Conservation (phyloP, 1,140 invertebrate species). For the Mesaphorura yosii region DNA sequence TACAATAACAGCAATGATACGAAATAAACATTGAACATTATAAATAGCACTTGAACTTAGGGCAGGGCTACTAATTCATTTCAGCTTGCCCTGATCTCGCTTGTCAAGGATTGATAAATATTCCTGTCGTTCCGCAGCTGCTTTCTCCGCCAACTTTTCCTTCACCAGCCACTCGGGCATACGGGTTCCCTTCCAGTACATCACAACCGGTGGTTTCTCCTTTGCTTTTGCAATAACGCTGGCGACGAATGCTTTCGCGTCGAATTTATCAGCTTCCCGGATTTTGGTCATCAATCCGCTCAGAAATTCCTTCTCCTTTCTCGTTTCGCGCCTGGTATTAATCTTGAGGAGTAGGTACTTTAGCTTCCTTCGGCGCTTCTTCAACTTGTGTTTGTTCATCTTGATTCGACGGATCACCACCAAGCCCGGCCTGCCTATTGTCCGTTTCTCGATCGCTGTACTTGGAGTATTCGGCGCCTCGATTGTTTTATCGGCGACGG, state of each 20-base stretch:
- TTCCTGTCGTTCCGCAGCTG: background rate
- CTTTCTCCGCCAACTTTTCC: constrained; percentile 34
- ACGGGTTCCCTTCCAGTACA: constrained; percentile 49
- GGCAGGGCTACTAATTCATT: too few relatives aligned
- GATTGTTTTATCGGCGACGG: too few relatives aligned
- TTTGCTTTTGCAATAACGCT: constrained; percentile 50
- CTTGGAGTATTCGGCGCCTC: too few relatives aligned
- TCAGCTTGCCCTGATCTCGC: too few relatives aligned
- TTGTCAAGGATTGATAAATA: background rate
- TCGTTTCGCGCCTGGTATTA: constrained; percentile 51
- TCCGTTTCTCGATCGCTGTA: too few relatives aligned
- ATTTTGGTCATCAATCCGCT: constrained; percentile 53
- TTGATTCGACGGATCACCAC: constrained; percentile 67
- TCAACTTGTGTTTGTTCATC: constrained; percentile 75
- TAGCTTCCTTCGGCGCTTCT: constrained; percentile 64
- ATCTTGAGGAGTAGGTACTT: constrained; percentile 56
- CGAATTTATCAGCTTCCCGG: constrained; percentile 58
- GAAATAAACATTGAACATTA: too few relatives aligned
- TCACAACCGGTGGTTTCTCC: constrained; percentile 47
- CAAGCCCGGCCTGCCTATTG: constrained; percentile 59
- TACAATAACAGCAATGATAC: too few relatives aligned
- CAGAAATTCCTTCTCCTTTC: constrained; percentile 65
- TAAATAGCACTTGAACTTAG: too few relatives aligned
- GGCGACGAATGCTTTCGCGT: constrained; percentile 56
- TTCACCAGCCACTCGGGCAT: constrained; percentile 53